Conservation (phyloP, 2,113 vertebrate species). For the Phocoena sinus region DNA sequence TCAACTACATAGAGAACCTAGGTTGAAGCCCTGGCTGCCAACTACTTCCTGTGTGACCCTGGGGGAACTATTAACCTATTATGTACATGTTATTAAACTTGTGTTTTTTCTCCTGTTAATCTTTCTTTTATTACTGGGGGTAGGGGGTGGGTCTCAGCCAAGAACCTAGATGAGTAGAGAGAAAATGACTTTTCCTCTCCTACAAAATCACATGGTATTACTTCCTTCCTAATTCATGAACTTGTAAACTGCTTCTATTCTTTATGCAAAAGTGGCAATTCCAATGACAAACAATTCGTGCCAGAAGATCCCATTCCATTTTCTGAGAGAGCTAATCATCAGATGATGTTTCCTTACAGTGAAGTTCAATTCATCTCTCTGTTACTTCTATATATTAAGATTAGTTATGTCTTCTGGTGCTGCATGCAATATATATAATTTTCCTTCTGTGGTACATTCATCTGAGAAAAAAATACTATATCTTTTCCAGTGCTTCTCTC, state of each 20-base stretch:
- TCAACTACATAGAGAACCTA: not conserved
- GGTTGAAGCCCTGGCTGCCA: accelerated
- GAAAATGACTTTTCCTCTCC: not conserved
- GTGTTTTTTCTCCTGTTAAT: not conserved
- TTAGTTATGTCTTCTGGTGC: not conserved
- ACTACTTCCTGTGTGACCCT: accelerated
- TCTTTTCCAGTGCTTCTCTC: not conserved
- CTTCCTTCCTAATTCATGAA: not conserved
- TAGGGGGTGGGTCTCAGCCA: not conserved
- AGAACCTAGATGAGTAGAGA: not conserved
- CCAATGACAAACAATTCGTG: not conserved
- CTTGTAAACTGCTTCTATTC: not conserved
- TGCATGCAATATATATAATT: not conserved
- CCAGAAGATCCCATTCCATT: not conserved
- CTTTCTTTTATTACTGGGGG: not conserved
- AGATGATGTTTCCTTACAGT: not conserved
- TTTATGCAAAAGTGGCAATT: not conserved
- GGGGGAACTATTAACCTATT: not conserved
- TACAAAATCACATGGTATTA: not conserved
- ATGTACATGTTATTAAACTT: not conserved
- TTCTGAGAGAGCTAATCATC: not conserved
- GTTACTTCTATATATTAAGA: not conserved
- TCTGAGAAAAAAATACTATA: not conserved
- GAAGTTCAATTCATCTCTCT: not conserved
- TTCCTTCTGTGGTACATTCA: not conserved